A percentile compares a stretch with the other conserved stretches of the same genome.
Evolutionary conservation across 2,888 invertebrate species (phyloP).

Genomic region (Platypus cylindrus): DNA sequence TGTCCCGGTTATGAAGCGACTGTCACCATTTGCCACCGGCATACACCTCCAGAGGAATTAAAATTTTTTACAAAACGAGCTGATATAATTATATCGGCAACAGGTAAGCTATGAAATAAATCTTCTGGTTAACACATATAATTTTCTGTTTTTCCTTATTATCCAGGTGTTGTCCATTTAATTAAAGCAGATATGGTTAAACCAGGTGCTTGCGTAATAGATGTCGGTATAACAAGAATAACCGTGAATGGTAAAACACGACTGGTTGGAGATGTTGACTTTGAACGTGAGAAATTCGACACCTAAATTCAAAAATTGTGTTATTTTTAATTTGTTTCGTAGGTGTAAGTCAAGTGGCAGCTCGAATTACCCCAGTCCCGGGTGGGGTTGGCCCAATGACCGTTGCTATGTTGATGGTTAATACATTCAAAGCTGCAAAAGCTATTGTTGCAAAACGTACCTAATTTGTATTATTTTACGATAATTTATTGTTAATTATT

Average conservation of each 20-base stretch:
- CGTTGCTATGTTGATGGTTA: constrained; percentile 85
- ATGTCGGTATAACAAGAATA: constrained; percentile 74
- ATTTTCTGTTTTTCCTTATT: constrained; percentile 12
- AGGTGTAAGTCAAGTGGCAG: constrained; percentile 69
- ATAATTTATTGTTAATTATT: neutral
- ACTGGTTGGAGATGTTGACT: constrained; percentile 83
- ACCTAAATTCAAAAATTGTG: constrained; percentile 5
- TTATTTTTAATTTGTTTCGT: constrained; percentile 30
- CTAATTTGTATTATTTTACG: neutral
- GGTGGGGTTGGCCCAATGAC: constrained; percentile 92
- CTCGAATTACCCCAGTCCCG: constrained; percentile 80
- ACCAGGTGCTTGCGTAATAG: constrained; percentile 76
- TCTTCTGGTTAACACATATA: constrained; percentile 1
- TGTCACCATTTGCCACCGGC: constrained; percentile 78
- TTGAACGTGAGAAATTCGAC: constrained; percentile 62
- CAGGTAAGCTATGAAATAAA: constrained; percentile 38
- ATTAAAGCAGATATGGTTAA: constrained; percentile 79
- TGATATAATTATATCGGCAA: constrained; percentile 66
- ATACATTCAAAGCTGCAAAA: constrained; percentile 64
- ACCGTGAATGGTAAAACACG: constrained; percentile 53
- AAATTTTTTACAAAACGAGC: constrained; percentile 55
- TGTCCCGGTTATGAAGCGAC: constrained; percentile 69
- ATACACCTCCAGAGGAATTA: constrained; percentile 69
- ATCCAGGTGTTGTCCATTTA: constrained; percentile 55
- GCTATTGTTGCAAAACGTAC: constrained; percentile 9